Conservation (phyloP, 1,140 invertebrate genomes). For the Triops longicaudatus region DNA sequence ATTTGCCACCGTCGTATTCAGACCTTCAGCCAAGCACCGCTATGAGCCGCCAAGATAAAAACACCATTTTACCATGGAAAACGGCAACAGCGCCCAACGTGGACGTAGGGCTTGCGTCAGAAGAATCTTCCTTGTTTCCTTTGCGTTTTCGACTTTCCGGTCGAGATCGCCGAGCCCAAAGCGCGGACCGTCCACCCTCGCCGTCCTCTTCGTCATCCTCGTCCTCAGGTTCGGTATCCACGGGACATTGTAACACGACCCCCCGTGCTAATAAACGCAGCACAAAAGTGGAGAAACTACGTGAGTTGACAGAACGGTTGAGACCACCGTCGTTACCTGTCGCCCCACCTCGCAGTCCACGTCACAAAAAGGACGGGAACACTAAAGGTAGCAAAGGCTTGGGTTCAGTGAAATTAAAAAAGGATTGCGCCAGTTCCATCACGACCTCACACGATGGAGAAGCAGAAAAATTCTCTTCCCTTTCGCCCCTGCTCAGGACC, state of each 20-base stretch:
- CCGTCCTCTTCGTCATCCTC: background rate
- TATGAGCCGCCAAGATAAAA: background rate
- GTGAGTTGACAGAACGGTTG: slow-evolving; percentile 64
- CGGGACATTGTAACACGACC: background rate
- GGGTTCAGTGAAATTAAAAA: slow-evolving; percentile 20
- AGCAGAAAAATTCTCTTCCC: background rate
- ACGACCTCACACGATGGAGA: background rate
- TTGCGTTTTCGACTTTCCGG: slow-evolving; percentile 16
- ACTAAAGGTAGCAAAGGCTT: slow-evolving; percentile 17
- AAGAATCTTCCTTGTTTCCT: slow-evolving; percentile 18
- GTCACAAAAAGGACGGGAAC: slow-evolving; percentile 6
- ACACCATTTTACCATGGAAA: background rate
- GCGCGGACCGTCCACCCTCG: slow-evolving; percentile 24
- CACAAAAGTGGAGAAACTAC: slow-evolving; percentile 57
- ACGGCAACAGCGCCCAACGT: slow-evolving; percentile 10
- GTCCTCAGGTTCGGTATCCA: background rate
- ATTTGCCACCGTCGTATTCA: background rate
- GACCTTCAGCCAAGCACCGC: background rate
- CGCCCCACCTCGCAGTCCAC: slow-evolving; percentile 20
- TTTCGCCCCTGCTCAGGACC: background rate
- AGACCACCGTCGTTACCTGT: slow-evolving; percentile 24
- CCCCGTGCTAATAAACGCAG: slow-evolving; percentile 38
- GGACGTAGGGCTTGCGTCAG: background rate
- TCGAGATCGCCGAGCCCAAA: slow-evolving; percentile 26
- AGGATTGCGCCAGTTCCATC: slow-evolving; percentile 22